phyloP scores from a whole-genome alignment of 2,797 vertebrate species.

The Esox lucius region DNA sequence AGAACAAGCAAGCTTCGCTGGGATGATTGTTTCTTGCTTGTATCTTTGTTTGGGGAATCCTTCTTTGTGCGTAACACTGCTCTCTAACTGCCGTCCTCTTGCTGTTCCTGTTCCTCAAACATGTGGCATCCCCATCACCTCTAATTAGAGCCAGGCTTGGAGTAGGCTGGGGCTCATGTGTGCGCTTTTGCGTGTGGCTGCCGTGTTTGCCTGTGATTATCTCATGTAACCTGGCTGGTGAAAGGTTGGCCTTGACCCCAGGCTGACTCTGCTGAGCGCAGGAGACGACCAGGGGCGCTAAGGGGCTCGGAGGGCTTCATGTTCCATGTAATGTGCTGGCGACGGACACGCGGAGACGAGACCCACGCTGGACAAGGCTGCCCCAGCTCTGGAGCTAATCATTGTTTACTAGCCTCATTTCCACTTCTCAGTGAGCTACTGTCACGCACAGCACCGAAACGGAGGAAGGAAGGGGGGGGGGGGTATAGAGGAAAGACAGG shows the following conservation, averaged over 20 bases:
- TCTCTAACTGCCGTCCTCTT: constrained; percentile 33
- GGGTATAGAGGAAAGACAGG: constrained; percentile 49
- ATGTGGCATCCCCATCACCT: constrained; percentile 70
- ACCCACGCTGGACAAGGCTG: constrained; percentile 69
- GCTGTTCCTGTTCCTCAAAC: constrained; percentile 58
- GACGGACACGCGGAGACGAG: constrained; percentile 53
- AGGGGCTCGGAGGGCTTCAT: constrained; percentile 28
- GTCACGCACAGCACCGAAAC: constrained; percentile 78
- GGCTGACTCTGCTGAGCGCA: constrained; percentile 62
- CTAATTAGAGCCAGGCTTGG: constrained; percentile 82
- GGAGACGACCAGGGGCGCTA: constrained; percentile 18
- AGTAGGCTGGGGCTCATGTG: constrained; percentile 45
- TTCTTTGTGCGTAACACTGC: constrained; percentile 43
- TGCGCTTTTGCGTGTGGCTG: constrained; percentile 78
- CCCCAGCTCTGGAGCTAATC: constrained; percentile 81
- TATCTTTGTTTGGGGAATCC: constrained; percentile 48
- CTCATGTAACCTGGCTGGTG: constrained; percentile 77
- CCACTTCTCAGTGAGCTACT: constrained; percentile 85
- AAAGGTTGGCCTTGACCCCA: constrained; percentile 77
- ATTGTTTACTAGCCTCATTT: constrained; percentile 86
- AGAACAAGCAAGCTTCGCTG: constrained; percentile 42
- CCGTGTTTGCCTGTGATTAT: constrained; percentile 80
- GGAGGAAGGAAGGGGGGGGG: constrained; percentile 57
- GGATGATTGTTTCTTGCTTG: constrained; percentile 55
- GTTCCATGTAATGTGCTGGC: constrained; percentile 64